Evolutionary conservation across 2,113 vertebrate genomes (phyloP).

Genomic region (Mirza zaza): DNA sequence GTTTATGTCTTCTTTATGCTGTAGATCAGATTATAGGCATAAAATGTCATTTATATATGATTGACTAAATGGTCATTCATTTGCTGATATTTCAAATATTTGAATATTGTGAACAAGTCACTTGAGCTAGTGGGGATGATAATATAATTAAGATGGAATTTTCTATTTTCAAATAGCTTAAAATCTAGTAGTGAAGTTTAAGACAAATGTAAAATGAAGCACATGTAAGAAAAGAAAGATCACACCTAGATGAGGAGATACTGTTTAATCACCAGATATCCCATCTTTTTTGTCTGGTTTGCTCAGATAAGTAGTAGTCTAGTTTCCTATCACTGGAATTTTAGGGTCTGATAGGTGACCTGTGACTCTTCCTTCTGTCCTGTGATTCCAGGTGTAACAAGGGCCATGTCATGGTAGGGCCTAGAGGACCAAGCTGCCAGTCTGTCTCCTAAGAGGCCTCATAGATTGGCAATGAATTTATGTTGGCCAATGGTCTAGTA

Average conservation of each 20-base stretch:
- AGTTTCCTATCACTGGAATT: background rate
- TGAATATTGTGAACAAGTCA: conserved; percentile 32
- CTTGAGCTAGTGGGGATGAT: background rate
- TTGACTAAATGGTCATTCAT: conserved; percentile 57
- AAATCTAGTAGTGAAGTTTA: conserved; percentile 24
- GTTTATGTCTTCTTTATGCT: conserved; percentile 87
- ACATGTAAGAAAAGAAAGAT: conserved; percentile 20
- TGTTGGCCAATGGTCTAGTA: background rate
- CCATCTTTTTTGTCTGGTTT: background rate
- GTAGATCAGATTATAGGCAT: conserved; percentile 78
- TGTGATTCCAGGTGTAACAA: background rate
- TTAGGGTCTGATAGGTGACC: background rate
- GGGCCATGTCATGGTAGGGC: background rate
- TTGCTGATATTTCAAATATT: background rate
- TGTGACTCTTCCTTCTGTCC: background rate
- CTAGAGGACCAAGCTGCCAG: background rate
- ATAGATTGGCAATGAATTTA: background rate
- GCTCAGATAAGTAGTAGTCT: background rate
- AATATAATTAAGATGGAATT: conserved; percentile 19
- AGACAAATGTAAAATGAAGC: background rate
- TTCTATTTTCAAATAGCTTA: conserved; percentile 25
- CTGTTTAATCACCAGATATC: background rate
- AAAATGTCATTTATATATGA: conserved; percentile 70
- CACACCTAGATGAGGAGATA: background rate
- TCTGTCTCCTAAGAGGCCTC: background rate